Evolutionary conservation across 1,140 invertebrate genomes (phyloP), one percentile per base, ranked within the genome.

Genomic region (Drosophila obscura): DNA sequence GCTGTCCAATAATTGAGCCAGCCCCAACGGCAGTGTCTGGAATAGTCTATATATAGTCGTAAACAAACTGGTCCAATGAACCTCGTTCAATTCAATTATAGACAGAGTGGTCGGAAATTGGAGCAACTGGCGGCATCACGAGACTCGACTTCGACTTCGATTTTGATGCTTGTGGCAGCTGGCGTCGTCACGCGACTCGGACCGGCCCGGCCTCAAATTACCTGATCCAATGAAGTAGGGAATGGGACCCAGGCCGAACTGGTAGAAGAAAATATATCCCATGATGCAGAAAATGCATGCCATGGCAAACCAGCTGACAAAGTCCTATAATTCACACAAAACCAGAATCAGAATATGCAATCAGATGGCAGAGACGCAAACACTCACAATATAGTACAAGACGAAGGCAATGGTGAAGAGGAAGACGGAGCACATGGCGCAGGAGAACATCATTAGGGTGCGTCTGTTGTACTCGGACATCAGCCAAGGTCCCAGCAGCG

Each of bases 171-270:
- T 4, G 35, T 39, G 35, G 35, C 35, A 39, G 35, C 35, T 39
- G 50, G 8, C 22, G 19, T n/a, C 58, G 51, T 26, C 53, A 89
- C 67, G 80, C 31, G 49, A 52, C 41, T 49, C 7, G 9, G 19
- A 1, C 19, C 7, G 5, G 11, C 7, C 9, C 9, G 3, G 15
- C 11, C 56, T 64, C 35, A 51, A 55, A 59, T 69, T 78, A 95
- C 94, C 94, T 82, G 96, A 95, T 11, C 96, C 96, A 80, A 98
- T 96, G 80, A 98, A 96, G 92, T 96, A 98, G 0, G 97, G 97
- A 84, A 98, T 97, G 1, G 97, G 96, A 13, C 96, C 96, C 35
- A 97, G 92, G 2, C 97, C 97, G 44, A 97, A 93, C 24, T 96
- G 96, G 89, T 97, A 98, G 64, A 94, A 94, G 31, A 96, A 93